Evolutionary conservation across 1,140 invertebrate genomes (phyloP).

Genomic region (Amphibalanus amphitrite): DNA sequence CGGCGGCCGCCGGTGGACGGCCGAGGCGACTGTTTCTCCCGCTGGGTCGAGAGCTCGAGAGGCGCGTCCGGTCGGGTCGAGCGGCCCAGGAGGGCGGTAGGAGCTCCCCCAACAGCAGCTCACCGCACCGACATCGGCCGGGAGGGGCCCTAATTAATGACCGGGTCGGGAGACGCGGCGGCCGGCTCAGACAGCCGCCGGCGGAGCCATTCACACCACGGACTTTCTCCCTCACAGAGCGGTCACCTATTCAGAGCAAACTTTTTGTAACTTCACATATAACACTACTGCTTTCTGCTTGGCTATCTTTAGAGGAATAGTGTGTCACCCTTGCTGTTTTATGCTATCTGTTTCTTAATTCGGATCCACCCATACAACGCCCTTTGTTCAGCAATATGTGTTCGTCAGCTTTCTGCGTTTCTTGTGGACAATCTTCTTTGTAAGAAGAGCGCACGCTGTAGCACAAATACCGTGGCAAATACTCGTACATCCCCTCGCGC

Average conservation of each 20-base stretch:
- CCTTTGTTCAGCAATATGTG: neutral
- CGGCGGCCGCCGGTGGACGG: too few relatives aligned
- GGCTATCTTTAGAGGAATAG: neutral
- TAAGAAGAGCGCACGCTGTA: neutral
- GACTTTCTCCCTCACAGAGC: neutral
- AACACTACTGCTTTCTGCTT: neutral
- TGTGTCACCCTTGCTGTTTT: neutral
- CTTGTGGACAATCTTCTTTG: neutral
- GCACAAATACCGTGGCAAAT: neutral
- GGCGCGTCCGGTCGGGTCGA: too few relatives aligned
- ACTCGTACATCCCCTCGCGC: too few relatives aligned
- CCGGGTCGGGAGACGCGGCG: neutral
- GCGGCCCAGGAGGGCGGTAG: too few relatives aligned
- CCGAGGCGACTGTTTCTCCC: too few relatives aligned
- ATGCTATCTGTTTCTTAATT: neutral
- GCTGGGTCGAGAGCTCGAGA: too few relatives aligned
- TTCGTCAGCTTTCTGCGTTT: neutral
- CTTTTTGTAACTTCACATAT: neutral
- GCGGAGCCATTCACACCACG: neutral
- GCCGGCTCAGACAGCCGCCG: neutral
- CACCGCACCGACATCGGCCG: neutral
- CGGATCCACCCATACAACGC: too few relatives aligned
- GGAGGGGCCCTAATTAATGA: neutral
- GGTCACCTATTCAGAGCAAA: neutral
- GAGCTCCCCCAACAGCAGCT: neutral